Evolutionary conservation across 2,797 vertebrate species (phyloP).

Genomic region (Centroberyx gerrardi): DNA sequence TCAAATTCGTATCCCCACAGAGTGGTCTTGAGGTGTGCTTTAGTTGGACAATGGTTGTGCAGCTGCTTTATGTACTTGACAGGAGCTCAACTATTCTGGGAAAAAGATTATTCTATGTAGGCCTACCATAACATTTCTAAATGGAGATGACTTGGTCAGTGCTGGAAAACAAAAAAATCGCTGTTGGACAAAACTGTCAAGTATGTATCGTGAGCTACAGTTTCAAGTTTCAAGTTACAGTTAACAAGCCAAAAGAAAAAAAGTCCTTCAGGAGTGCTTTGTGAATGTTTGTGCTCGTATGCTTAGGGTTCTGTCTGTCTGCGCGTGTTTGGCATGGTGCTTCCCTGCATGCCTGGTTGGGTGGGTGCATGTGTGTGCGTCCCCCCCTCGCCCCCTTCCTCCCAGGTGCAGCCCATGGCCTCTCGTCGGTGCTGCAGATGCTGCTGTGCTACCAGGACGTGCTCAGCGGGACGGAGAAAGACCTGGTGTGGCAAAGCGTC

Average conservation of each 20-base stretch:
- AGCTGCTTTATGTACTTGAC: constrained; percentile 36
- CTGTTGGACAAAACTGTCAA: constrained; percentile 25
- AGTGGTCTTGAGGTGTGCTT: constrained; percentile 6
- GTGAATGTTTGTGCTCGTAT: constrained; percentile 28
- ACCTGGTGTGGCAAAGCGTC: constrained; percentile 93
- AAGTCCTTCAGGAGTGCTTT: constrained; percentile 4
- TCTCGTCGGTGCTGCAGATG: constrained; percentile 93
- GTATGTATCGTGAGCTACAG: constrained; percentile 1
- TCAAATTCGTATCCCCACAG: background rate
- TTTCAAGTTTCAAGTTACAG: background rate
- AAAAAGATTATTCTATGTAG: background rate
- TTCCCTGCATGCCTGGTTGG: constrained; percentile 47
- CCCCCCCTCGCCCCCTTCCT: background rate
- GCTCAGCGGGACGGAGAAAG: constrained; percentile 88
- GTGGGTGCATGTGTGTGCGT: constrained; percentile 14
- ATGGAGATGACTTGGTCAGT: background rate
- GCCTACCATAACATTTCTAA: background rate
- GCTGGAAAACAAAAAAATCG: background rate
- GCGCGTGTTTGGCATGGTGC: constrained; percentile 49
- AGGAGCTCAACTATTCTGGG: background rate
- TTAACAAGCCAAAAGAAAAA: background rate
- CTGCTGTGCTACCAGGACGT: constrained; percentile 91
- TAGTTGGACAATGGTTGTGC: background rate
- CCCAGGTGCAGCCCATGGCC: constrained; percentile 91
- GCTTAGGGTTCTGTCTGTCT: constrained; percentile 25